Evolutionary conservation across 2,888 invertebrate genomes (phyloP), one percentile per base, ranked within the genome.

Genomic region (Gasteruption jaculator): DNA sequence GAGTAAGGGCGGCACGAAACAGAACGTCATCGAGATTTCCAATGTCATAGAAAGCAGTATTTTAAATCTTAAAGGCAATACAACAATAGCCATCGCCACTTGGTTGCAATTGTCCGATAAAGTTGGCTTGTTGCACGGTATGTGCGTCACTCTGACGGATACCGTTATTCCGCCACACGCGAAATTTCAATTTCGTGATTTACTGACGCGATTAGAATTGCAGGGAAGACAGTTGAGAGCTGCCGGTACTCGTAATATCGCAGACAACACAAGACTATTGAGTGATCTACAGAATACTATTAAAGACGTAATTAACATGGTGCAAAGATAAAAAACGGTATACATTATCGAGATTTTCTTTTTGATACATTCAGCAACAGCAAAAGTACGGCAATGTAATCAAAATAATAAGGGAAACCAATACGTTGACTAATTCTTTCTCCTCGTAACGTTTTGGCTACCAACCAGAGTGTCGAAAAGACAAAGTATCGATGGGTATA

Each of bases 61-160:
- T 57, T 80, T 74, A 65, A 81, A 79, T 72, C 76, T 78, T 27
- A 75, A 74, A 57, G 72, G 75, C 7, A 77, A 75, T 41, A 70
- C 75, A 8, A 68, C 72, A 1, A 75, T 78, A 40, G 75, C 74
- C 5, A 79, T 82, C 30, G 78, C 84, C n/a, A 83, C 83, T 50
- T 87, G 88, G 81, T 74, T 88, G 44, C 85, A 87, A 56, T 72
- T 89, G 18, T 86, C 86, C 10, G 88, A 89, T 60, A 86, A 86
- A 66, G 80, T 89, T 35, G 86, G 89, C 54, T 77, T 86, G 52
- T 78, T 94, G 58, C 87, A 91, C 61, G 82, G 83, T 14, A 83
- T 86, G 52, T 93, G 92, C 72, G 80, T 84, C 58, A 83, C 84
- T 54, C 90, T 88, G 60, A 87, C 89, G 11, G 93, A 93, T 56